Evolutionary conservation across 2,113 vertebrate species (phyloP).

Genomic region (Heterotilapia buettikoferi): DNA sequence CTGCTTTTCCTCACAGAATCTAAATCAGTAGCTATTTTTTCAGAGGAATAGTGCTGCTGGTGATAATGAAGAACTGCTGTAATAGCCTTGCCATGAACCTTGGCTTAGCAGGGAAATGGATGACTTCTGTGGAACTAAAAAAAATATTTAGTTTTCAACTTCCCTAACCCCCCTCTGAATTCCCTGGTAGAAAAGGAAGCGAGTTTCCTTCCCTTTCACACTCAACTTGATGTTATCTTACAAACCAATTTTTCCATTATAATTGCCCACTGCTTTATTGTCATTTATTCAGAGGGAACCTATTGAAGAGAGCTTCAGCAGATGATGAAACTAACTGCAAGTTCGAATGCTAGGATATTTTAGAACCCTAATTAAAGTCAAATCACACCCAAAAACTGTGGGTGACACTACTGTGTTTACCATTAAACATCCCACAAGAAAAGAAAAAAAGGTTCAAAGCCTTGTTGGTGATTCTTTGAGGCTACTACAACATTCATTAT

Average conservation of each 20-base stretch:
- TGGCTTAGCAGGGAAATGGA: slow-evolving; percentile 3
- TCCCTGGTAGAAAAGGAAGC: not conserved
- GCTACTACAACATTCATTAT: not conserved
- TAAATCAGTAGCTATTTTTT: slow-evolving; percentile 15
- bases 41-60: not conserved
- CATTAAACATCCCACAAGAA: not conserved
- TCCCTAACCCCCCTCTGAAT: not conserved
- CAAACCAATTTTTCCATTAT: slow-evolving; percentile 51
- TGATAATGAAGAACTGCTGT: slow-evolving; percentile 36
- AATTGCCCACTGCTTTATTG: slow-evolving; percentile 53
- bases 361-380: not conserved
- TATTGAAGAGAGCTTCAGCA: not conserved
- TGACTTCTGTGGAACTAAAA: not conserved
- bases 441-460: not conserved
- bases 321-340: slow-evolving; percentile 50
- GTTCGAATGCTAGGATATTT: slow-evolving; percentile 20
- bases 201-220: slow-evolving; percentile 9
- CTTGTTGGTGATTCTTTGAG: not conserved
- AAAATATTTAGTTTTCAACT: not conserved
- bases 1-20: not conserved
- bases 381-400: not conserved
- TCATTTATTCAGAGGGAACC: slow-evolving; percentile 30
- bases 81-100: slow-evolving; percentile 13
- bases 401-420: not conserved
- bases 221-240: slow-evolving; percentile 41